Conservation (phyloP, 2,113 vertebrate genomes). For the Polypterus senegalus region DNA sequence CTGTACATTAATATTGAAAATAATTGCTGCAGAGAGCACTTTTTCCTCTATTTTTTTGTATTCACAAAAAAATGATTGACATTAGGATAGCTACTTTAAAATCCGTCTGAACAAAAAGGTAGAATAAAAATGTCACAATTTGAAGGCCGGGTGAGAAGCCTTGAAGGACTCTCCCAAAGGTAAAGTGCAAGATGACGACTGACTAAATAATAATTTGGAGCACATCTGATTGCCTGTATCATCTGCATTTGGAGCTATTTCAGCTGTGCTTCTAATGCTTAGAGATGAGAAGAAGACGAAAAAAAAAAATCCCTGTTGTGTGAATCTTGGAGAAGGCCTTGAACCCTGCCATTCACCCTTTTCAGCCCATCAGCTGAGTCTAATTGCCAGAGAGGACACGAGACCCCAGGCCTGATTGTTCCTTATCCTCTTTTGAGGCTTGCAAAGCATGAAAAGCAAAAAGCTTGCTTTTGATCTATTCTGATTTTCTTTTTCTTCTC, state of each 20-base stretch:
- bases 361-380: slow-evolving; percentile 99
- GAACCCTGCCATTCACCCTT: slow-evolving; percentile 97
- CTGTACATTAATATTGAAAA: no score
- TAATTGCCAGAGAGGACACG: slow-evolving; percentile 98
- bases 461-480: slow-evolving; percentile 92
- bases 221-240: slow-evolving; percentile 27
- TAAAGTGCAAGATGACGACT: no score
- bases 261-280: slow-evolving; percentile 75
- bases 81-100: no score
- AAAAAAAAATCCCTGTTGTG: slow-evolving; percentile 84
- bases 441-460: slow-evolving; percentile 97
- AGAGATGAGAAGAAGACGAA: slow-evolving; percentile 40
- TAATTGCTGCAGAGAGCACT: no score
- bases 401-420: slow-evolving; percentile 94
- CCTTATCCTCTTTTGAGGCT: slow-evolving; percentile 97
- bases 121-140: no score
- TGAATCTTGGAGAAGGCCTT: slow-evolving; percentile 94
- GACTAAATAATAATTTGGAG: no score
- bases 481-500: slow-evolving; percentile 40
- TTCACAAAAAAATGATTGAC: no score
- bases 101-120: no score
- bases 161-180: no score
- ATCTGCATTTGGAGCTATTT: slow-evolving; percentile 96
- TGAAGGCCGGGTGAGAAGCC: no score
- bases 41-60: no score